Evolutionary conservation across 2,113 vertebrate species (phyloP).

Genomic region (Callaeas wilsoni): DNA sequence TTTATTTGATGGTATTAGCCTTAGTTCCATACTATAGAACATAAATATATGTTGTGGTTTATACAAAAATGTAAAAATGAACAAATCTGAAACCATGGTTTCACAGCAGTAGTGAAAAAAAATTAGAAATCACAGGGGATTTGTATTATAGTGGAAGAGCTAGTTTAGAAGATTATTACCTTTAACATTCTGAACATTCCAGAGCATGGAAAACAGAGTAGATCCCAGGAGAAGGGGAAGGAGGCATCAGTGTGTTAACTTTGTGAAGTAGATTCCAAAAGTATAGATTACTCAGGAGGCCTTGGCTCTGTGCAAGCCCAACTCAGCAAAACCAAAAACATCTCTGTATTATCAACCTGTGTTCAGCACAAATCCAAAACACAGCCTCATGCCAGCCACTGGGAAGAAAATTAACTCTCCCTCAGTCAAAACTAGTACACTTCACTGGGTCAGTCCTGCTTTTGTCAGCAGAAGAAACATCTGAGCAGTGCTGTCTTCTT

Average conservation of each 20-base stretch:
- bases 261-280: neutral
- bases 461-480: neutral
- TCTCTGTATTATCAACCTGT: neutral
- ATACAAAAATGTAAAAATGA: neutral
- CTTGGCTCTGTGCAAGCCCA: neutral
- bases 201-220: neutral
- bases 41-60: neutral
- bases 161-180: neutral
- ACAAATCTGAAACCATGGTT: neutral
- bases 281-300: neutral
- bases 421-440: neutral
- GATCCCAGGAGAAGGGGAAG: neutral
- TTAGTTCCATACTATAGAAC: neutral
- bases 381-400: neutral
- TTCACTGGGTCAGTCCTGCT: neutral
- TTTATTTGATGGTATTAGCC: neutral
- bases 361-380: neutral
- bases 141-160: neutral
- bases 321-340: neutral
- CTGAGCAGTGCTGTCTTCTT: neutral
- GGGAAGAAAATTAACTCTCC: neutral
- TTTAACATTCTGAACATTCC: neutral
- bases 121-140: neutral
- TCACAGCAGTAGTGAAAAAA: neutral
- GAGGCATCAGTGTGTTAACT: neutral